These are phyloP conservation scores for Tipula confusa DNA, from an alignment of 2,888 invertebrate genomes.

Conservation along the genomic window DNA sequence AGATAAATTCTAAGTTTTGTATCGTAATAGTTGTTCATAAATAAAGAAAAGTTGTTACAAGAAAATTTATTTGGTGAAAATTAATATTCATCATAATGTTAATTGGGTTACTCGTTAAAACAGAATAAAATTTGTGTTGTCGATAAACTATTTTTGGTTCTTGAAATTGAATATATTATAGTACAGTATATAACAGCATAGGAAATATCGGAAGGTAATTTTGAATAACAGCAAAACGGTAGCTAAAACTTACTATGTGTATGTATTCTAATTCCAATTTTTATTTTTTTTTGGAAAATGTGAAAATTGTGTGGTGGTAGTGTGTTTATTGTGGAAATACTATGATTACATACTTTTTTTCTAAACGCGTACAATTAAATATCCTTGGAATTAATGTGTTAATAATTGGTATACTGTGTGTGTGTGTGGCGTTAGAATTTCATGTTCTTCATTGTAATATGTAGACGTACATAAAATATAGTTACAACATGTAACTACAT, in stretches of 20 bases:
- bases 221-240: background rate
- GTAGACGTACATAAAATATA: background rate
- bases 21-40: background rate
- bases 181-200: background rate
- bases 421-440: background rate
- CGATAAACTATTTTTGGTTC: background rate
- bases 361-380: background rate
- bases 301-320: background rate
- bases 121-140: background rate
- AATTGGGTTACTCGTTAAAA: background rate
- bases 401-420: background rate
- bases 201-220: background rate
- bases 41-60: background rate
- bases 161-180: background rate
- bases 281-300: background rate
- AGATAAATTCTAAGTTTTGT: background rate
- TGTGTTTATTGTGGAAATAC: background rate
- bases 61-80: background rate
- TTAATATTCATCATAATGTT: background rate
- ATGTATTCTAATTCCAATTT: background rate
- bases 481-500: background rate
- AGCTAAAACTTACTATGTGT: background rate
- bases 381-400: background rate
- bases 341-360: background rate
- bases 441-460: background rate